Conservation (phyloP, 2,888 invertebrate genomes). For the Chalcosyrphus nemorum region DNA sequence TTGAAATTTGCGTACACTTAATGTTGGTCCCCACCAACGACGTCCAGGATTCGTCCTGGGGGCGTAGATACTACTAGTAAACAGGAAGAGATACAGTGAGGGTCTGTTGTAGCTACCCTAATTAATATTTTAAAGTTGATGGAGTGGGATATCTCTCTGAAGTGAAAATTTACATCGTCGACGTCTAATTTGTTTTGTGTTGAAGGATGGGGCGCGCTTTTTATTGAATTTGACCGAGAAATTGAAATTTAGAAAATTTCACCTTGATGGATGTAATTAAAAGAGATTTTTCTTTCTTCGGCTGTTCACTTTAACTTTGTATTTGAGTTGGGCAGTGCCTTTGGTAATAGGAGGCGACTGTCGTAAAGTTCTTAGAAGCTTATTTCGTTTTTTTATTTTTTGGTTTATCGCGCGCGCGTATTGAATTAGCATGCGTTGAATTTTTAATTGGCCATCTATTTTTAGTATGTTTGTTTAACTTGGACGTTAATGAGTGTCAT, state of each 20-base stretch:
- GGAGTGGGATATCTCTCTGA: not conserved
- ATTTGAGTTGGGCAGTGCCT: not conserved
- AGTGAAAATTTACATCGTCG: constrained; percentile 26
- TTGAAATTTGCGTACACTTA: constrained; percentile 31
- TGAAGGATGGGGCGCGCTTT: not conserved
- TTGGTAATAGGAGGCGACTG: not conserved
- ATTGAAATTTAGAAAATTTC: constrained; percentile 51
- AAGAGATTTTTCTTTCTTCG: too few species aligned
- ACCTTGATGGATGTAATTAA: constrained; percentile 53
- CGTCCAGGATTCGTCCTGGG: not conserved
- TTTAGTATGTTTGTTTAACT: too few species aligned
- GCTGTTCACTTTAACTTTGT: too few species aligned
- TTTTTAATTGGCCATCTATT: too few species aligned
- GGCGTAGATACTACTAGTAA: not conserved
- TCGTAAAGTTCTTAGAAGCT: not conserved
- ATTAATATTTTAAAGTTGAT: constrained; percentile 28
- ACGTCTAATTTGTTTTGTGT: constrained; percentile 35
- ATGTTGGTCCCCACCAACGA: too few species aligned
- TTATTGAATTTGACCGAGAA: constrained; percentile 59
- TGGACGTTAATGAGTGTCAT: too few species aligned
- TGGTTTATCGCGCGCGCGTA: too few species aligned
- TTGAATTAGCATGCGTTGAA: not conserved
- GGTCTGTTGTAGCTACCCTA: constrained; percentile 4
- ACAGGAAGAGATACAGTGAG: not conserved
- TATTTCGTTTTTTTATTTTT: not conserved